phyloP scores from a whole-genome alignment of 2,888 invertebrate genomes.

The Liposcelis brunnea region DNA sequence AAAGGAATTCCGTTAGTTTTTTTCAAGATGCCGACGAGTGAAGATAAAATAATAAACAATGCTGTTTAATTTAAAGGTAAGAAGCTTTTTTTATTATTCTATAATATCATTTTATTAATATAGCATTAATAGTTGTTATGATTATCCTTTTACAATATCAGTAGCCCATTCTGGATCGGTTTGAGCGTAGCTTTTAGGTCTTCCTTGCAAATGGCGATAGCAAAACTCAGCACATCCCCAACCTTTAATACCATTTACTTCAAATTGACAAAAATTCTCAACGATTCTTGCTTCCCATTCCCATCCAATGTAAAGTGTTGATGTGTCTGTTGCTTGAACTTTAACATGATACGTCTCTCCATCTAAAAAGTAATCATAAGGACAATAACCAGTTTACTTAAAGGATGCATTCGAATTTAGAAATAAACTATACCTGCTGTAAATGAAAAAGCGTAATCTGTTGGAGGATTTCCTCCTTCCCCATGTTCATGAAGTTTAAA shows the following conservation, averaged over 20 bases:
- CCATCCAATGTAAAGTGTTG: constrained; percentile 39
- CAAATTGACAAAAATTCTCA: constrained; percentile 38
- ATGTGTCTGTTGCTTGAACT: constrained; percentile 34
- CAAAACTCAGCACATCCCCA: constrained; percentile 49
- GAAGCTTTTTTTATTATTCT: no score
- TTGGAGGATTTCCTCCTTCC: constrained; percentile 37
- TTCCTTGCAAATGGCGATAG: constrained; percentile 38
- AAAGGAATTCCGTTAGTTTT: no score
- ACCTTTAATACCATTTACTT: constrained; percentile 42
- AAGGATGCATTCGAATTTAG: not conserved
- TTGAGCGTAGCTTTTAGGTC: constrained; percentile 29
- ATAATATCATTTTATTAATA: no score
- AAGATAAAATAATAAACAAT: no score
- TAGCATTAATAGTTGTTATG: no score
- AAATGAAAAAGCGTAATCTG: constrained; percentile 42
- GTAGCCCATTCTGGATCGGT: constrained; percentile 38
- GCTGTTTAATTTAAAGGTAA: no score
- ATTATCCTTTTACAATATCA: not conserved
- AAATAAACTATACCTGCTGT: constrained; percentile 29
- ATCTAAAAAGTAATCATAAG: constrained; percentile 29
- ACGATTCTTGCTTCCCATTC: constrained; percentile 39
- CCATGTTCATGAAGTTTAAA: constrained; percentile 42
- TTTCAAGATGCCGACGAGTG: no score
- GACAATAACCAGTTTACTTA: not conserved
- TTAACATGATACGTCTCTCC: constrained; percentile 32